Evolutionary conservation across 2,888 invertebrate genomes (phyloP), one percentile per base, ranked within the genome.

Genomic region (Hirtodrosophila cameraria): DNA sequence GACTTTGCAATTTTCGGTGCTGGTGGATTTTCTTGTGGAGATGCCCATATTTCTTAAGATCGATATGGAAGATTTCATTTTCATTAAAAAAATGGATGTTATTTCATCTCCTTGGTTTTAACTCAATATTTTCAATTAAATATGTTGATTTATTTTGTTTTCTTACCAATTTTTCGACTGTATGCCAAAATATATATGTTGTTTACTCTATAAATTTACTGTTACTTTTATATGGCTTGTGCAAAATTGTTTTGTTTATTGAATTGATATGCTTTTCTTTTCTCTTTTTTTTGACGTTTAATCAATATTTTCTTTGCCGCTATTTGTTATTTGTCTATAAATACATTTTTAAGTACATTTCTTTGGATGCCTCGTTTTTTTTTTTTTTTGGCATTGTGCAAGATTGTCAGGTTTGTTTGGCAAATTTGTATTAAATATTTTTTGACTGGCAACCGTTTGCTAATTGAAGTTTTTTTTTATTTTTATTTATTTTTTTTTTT

Each of bases 401-500:
- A 43, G 48, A 42, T 67, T 60, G 23, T 50, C 16, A 8, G 57
- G 30, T 49, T 48, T 58, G 30, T 60, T 48, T 55, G 61, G 23
- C 52, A 35, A 43, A 25, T 35, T 55, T 49, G 35, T 54, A 52
- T 39, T 57, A 48, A 70, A 64, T 71, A 55, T 75, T 66, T 75
- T 66, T 75, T 62, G 72, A 63, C 69, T 76, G 70, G 73, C 76
- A 61, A 59, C 60, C 41, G 59, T 52, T 59, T 73, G 76, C 76
- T 76, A 76, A 76, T 76, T 76, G 73, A 59, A 66, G 61, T 18
- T 46, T 25, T 20, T 15, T 23, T 54, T 45, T 45, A 27, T 28
- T 49, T 18, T 13, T 16, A 4, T 20, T 15, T 35, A 12, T 48
- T 18, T 38, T 16, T 35, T 36, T 35, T 15, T 27, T 27, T 43